A percentile compares a stretch with the other conserved stretches of the same genome.
These are phyloP conservation scores for Equus przewalskii DNA, from an alignment of 2,113 vertebrate genomes.

Conservation along the genomic window DNA sequence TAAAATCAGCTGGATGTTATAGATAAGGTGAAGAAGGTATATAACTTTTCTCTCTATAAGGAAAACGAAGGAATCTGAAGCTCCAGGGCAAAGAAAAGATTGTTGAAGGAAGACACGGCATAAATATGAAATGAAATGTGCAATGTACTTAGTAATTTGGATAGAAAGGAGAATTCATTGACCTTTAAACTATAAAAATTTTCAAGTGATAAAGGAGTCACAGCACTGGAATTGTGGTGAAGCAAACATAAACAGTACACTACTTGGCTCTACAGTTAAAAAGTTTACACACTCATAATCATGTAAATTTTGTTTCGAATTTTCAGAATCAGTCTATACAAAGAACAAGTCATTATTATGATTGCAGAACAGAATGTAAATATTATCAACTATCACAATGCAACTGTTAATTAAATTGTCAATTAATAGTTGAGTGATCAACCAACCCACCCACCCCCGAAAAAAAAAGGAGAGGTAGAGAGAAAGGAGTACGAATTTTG, in stretches of 20 bases:
- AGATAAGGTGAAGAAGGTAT: background rate
- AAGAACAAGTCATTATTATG: background rate
- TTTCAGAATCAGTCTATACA: slow-evolving; percentile 3
- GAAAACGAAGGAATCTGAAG: background rate
- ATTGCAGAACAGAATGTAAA: slow-evolving; percentile 13
- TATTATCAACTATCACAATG: background rate
- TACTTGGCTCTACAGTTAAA: background rate
- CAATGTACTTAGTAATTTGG: background rate
- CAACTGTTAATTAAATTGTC: background rate
- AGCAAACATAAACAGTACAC: background rate
- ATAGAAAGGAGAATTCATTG: background rate
- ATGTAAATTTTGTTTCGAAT: background rate
- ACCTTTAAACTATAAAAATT: background rate
- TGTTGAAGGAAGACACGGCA: background rate
- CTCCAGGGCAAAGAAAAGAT: background rate
- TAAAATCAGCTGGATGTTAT: background rate
- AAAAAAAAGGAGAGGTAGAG: too few species aligned
- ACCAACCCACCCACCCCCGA: background rate
- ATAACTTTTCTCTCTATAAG: slow-evolving; percentile 17
- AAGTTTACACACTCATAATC: background rate
- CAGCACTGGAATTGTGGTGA: background rate
- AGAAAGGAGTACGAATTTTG: background rate
- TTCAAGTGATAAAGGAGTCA: background rate
- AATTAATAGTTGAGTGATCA: slow-evolving; percentile 6
- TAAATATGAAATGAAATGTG: background rate